These are phyloP conservation scores for Tetragonula carbonaria DNA, from an alignment of 2,888 invertebrate genomes.

Conservation along the genomic window DNA sequence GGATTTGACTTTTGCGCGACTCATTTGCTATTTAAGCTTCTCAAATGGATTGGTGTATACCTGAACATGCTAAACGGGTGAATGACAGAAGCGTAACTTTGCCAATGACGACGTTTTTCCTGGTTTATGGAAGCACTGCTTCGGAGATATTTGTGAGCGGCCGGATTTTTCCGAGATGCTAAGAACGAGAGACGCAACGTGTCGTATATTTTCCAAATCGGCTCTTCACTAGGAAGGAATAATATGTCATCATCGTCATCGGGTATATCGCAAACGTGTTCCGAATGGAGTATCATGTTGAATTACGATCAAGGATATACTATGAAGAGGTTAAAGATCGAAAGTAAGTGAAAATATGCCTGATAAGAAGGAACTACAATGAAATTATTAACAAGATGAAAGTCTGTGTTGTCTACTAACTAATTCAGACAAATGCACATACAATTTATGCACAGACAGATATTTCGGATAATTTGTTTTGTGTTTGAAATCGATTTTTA, in stretches of 20 bases:
- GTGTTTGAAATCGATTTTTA: not conserved
- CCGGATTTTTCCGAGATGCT: constrained; percentile 78
- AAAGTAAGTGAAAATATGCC: not conserved
- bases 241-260: constrained; percentile 67
- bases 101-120: constrained; percentile 78
- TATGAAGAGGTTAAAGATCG: not conserved
- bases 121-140: constrained; percentile 76
- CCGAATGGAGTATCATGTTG: constrained; percentile 62
- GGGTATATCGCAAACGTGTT: constrained; percentile 75
- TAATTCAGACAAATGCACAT: too few relatives aligned
- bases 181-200: constrained; percentile 69
- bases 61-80: constrained; percentile 81
- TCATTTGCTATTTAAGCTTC: not conserved
- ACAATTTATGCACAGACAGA: not conserved
- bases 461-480: not conserved
- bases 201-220: constrained; percentile 54
- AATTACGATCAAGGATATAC: not conserved
- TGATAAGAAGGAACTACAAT: not conserved
- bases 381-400: constrained; percentile 11
- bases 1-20: not conserved
- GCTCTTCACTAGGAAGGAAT: constrained; percentile 69
- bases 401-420: too few relatives aligned
- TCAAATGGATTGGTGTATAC: constrained; percentile 56
- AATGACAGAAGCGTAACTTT: constrained; percentile 71
- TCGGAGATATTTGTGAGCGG: constrained; percentile 77